Conservation (phyloP, 2,797 vertebrate genomes). For the Gymnothorax javanicus region DNA sequence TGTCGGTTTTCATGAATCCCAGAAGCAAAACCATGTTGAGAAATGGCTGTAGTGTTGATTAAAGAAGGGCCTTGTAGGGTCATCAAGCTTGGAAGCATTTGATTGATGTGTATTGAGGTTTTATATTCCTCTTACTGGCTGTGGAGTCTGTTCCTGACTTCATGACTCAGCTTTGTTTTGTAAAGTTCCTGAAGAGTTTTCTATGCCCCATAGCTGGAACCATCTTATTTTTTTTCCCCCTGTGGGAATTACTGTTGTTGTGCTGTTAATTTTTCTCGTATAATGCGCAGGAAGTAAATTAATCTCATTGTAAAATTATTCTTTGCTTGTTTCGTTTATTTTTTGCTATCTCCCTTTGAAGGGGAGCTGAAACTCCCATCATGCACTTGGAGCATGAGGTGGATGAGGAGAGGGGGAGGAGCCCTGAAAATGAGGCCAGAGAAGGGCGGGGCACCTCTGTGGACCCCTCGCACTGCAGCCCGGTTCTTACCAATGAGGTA, state of each 20-base stretch:
- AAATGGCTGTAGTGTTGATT: no score
- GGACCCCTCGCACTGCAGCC: constrained; percentile 13
- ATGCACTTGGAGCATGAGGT: constrained; percentile 32
- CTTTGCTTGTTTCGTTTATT: background rate
- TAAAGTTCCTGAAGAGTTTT: background rate
- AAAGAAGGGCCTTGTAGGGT: no score
- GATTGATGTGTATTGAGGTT: no score
- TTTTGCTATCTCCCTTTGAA: constrained; percentile 24
- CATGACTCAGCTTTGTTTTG: background rate
- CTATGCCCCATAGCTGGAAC: background rate
- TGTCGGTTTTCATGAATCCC: no score
- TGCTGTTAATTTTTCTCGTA: constrained; percentile 1
- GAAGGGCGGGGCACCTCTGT: constrained; percentile 31
- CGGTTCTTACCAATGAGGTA: constrained; percentile 23
- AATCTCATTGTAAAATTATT: background rate
- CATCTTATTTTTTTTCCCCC: background rate
- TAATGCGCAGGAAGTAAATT: background rate
- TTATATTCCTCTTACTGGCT: no score
- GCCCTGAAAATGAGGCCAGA: constrained; percentile 30
- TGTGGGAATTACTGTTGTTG: background rate
- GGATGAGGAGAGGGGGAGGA: constrained; percentile 24
- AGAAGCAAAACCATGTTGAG: no score
- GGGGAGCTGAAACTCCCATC: constrained; percentile 41
- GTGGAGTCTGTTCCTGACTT: background rate
- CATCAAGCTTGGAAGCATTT: background rate